A percentile compares a stretch with the other conserved stretches of the same genome.
Evolutionary conservation across 2,888 invertebrate species (phyloP).

Genomic region (Andrena fulva): DNA sequence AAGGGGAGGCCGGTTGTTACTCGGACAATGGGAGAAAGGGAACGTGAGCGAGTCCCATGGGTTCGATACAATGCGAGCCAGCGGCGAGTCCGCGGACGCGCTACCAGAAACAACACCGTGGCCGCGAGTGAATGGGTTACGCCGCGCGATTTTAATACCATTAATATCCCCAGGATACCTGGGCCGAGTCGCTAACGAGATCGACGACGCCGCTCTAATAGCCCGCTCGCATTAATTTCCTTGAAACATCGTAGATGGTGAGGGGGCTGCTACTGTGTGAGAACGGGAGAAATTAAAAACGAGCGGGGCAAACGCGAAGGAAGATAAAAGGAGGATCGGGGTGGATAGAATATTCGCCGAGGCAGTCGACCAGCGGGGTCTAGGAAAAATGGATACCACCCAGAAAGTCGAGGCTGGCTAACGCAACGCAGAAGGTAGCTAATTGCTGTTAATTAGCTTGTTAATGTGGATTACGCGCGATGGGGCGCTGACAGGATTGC

Average conservation of each 20-base stretch:
- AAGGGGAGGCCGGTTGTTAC: not conserved
- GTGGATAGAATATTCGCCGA: not conserved
- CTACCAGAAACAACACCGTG: not conserved
- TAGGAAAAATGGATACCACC: not conserved
- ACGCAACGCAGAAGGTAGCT: constrained; percentile 34
- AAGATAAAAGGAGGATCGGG: not conserved
- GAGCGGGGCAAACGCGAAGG: not conserved
- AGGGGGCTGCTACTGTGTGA: not conserved
- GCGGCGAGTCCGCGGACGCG: constrained; percentile 11
- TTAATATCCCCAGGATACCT: constrained; percentile 56
- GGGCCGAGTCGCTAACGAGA: constrained; percentile 54
- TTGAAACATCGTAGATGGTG: constrained; percentile 37
- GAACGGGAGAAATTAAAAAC: constrained; percentile 1
- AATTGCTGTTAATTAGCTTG: constrained; percentile 76
- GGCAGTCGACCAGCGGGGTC: not conserved
- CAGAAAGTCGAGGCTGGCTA: constrained; percentile 36
- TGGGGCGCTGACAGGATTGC: constrained; percentile 43
- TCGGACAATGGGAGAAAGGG: not conserved
- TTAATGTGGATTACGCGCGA: constrained; percentile 67
- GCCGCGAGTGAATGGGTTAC: constrained; percentile 37
- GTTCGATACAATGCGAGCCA: not conserved
- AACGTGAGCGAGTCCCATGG: not conserved
- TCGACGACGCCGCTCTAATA: constrained; percentile 31
- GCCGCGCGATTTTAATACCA: constrained; percentile 66
- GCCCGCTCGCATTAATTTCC: constrained; percentile 59